Evolutionary conservation across 2,797 vertebrate species (phyloP).

Genomic region (Diglossa cyanea): DNA sequence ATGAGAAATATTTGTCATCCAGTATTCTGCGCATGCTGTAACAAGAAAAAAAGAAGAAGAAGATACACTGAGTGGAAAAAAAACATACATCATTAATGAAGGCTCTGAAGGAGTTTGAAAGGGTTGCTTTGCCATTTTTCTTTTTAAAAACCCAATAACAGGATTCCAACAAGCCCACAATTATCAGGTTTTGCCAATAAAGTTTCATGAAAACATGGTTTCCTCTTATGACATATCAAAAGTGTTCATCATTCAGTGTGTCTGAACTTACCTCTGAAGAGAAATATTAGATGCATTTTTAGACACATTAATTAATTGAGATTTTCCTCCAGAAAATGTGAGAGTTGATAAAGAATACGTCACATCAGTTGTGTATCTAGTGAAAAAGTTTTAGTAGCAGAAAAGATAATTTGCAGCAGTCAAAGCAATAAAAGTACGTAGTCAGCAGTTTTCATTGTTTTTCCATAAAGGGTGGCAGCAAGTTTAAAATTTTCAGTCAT

Average conservation of each 20-base stretch:
- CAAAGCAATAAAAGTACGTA: not conserved
- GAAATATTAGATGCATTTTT: not conserved
- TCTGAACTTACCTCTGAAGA: slow-evolving; percentile 32
- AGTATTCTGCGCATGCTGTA: not conserved
- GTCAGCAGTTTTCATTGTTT: not conserved
- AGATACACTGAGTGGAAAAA: not conserved
- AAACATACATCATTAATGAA: not conserved
- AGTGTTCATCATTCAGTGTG: not conserved
- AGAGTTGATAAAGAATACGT: not conserved
- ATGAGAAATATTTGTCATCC: not conserved
- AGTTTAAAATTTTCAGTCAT: not conserved
- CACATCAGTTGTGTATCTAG: not conserved
- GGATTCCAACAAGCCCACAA: not conserved
- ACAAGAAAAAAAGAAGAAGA: not conserved
- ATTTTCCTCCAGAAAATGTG: not conserved
- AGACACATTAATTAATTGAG: not conserved
- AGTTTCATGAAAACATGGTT: not conserved
- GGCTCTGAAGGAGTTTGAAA: not conserved
- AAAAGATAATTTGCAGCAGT: not conserved
- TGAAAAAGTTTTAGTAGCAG: not conserved
- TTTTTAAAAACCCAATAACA: not conserved
- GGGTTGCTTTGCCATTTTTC: not conserved
- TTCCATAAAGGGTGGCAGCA: not conserved
- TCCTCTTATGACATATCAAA: not conserved
- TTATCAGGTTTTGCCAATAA: not conserved